Conservation (phyloP, 2,113 vertebrate species). For the Castor canadensis region DNA sequence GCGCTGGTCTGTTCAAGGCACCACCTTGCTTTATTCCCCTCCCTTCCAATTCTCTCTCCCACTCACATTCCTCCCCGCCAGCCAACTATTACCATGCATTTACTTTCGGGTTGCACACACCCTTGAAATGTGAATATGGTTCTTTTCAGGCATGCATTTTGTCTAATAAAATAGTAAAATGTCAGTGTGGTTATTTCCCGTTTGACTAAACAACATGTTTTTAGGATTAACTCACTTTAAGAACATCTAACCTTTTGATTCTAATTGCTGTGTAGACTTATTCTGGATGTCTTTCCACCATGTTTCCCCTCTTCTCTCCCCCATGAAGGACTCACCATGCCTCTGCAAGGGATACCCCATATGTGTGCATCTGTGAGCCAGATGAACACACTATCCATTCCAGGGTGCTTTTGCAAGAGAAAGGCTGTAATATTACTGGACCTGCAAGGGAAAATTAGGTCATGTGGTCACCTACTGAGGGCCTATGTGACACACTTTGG, state of each 20-base stretch:
- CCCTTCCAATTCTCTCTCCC: background rate
- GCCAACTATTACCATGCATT: background rate
- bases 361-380: rapidly evolving
- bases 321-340: background rate
- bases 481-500: background rate
- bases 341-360: background rate
- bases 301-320: background rate
- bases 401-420: background rate
- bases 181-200: background rate
- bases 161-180: background rate
- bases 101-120: background rate
- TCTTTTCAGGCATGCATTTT: background rate
- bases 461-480: background rate
- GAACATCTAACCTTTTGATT: background rate
- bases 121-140: background rate
- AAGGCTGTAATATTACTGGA: no score
- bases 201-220: background rate
- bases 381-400: background rate
- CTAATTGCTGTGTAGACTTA: background rate
- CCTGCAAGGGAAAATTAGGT: background rate
- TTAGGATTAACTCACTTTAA: background rate
- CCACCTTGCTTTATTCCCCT: background rate
- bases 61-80: conserved; percentile 21
- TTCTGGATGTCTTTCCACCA: no score
- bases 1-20: background rate